Conservation (phyloP, 2,113 vertebrate species). For the Ptilorrhoa leucosticta region DNA sequence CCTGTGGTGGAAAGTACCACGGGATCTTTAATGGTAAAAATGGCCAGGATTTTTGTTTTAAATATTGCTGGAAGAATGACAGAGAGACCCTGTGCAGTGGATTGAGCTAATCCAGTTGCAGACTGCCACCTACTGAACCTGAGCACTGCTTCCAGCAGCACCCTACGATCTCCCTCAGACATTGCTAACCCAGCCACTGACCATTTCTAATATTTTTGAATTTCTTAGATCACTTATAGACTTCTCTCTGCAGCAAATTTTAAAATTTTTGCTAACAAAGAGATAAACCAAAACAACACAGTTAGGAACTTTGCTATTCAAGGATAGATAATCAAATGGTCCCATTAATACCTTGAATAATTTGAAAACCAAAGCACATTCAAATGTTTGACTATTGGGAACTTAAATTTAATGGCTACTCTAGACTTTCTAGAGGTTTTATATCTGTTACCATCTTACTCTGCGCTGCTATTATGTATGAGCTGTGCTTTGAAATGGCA, state of each 20-base stretch:
- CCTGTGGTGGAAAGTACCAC: neutral
- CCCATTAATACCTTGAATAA: neutral
- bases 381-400: neutral
- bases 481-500: neutral
- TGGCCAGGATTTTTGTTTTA: neutral
- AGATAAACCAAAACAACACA: neutral
- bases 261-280: neutral
- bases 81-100: neutral
- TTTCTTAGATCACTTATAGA: neutral
- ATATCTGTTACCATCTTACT: neutral
- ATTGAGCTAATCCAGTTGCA: conserved; percentile 17
- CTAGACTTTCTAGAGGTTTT: neutral
- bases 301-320: neutral
- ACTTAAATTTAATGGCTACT: neutral
- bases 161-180: neutral
- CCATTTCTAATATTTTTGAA: neutral
- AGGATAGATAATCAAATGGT: neutral
- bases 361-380: neutral
- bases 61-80: neutral
- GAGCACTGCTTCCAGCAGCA: neutral
- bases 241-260: neutral
- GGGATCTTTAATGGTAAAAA: neutral
- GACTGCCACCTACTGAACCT: conserved; percentile 53
- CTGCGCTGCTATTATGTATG: neutral
- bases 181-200: neutral